These are phyloP conservation scores for Nansenia antarctica DNA, from an alignment of 2,113 vertebrate genomes.

Conservation along the genomic window DNA sequence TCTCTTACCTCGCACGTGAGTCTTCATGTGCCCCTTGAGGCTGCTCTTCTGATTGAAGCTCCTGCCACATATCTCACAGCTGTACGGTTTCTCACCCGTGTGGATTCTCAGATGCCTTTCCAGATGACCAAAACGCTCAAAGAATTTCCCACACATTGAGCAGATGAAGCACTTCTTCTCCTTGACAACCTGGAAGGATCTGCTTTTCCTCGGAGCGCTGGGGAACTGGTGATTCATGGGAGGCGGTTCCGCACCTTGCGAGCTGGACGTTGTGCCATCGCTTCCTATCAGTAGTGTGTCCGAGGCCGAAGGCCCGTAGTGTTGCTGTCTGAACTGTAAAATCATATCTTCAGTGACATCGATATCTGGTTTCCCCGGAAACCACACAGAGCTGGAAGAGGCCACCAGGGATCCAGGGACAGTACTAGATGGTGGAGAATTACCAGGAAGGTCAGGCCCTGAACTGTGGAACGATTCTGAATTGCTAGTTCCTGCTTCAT, in stretches of 20 bases:
- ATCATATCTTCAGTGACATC: conserved; percentile 26
- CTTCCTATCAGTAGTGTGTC: conserved; percentile 4
- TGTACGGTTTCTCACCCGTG: conserved; percentile 33
- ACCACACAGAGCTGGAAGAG: conserved; percentile 45
- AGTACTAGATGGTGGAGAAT: conserved; percentile 20
- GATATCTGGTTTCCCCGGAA: conserved; percentile 35
- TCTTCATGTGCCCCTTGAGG: no score
- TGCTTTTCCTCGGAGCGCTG: conserved; percentile 7
- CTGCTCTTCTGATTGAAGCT: conserved; percentile 49
- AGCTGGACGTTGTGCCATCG: not conserved
- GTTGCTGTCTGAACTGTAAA: conserved; percentile 13
- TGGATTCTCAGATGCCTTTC: conserved; percentile 56
- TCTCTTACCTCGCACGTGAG: no score
- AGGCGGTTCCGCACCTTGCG: not conserved
- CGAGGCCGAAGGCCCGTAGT: conserved; percentile 29
- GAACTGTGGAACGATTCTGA: conserved; percentile 27
- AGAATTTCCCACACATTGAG: conserved; percentile 69
- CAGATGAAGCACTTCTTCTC: conserved; percentile 68
- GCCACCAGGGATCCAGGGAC: conserved; percentile 22
- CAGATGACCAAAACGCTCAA: conserved; percentile 61
- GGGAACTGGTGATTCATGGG: conserved; percentile 1
- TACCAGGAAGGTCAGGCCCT: conserved; percentile 21
- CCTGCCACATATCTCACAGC: conserved; percentile 53
- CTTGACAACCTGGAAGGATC: conserved; percentile 31
- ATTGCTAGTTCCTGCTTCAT: conserved; percentile 11